These are phyloP conservation scores for Apeira syringaria DNA, from an alignment of 2,888 invertebrate genomes.

Conservation along the genomic window DNA sequence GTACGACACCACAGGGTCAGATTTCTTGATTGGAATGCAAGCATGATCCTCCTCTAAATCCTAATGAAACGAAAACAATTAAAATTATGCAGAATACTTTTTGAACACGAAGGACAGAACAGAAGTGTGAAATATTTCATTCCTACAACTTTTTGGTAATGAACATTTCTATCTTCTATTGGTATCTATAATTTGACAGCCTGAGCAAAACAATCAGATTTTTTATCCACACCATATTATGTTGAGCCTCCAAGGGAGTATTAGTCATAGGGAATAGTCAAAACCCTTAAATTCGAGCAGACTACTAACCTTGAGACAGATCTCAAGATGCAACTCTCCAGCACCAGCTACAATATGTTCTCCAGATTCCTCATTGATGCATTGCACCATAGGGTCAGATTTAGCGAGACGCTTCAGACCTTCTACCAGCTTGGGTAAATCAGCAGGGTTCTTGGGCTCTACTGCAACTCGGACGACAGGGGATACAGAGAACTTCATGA, in stretches of 20 bases:
- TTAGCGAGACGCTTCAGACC: conserved; percentile 99
- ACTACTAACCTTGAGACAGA: conserved; percentile 92
- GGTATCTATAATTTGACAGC: too few relatives aligned
- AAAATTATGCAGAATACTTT: too few relatives aligned
- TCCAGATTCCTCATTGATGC: conserved; percentile 99
- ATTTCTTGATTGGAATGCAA: conserved; percentile 99
- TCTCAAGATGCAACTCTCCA: conserved; percentile 99
- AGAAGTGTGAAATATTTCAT: too few relatives aligned
- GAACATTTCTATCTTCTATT: too few relatives aligned
- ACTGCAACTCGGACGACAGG: conserved; percentile 99
- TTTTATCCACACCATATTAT: too few relatives aligned
- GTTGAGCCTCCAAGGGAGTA: too few relatives aligned
- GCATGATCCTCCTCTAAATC: conserved; percentile 99
- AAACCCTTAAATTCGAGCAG: too few relatives aligned
- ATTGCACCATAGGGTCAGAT: conserved; percentile 99
- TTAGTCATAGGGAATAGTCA: too few relatives aligned
- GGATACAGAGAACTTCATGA: conserved; percentile 99
- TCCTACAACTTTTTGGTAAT: too few relatives aligned
- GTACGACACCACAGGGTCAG: conserved; percentile 99
- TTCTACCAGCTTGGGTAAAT: conserved; percentile 99
- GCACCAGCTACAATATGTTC: conserved; percentile 99
- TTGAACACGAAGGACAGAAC: too few relatives aligned
- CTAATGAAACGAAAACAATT: conserved; percentile 36
- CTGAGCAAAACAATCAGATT: too few relatives aligned
- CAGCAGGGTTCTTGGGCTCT: conserved; percentile 99